These are phyloP conservation scores for Camelus dromedarius DNA, from an alignment of 2,113 vertebrate genomes.

Conservation along the genomic window DNA sequence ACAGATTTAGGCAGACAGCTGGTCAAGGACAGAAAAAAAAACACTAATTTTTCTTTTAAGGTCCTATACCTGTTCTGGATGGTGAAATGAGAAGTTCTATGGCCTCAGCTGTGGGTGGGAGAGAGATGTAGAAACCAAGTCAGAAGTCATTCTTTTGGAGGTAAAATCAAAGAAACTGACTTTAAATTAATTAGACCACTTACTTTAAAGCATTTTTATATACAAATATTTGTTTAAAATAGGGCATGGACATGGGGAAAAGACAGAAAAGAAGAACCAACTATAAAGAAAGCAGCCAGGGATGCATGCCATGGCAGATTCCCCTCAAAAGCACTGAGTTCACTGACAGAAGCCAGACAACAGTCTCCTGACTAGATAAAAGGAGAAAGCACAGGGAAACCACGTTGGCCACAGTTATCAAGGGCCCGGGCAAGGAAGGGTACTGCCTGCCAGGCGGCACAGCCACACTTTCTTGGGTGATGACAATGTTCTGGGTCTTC, in stretches of 20 bases:
- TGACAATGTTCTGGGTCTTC: not conserved
- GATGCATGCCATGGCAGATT: not conserved
- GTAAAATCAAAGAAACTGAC: conserved; percentile 46
- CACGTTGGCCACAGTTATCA: not conserved
- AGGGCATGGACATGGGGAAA: conserved; percentile 19
- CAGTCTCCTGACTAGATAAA: not conserved
- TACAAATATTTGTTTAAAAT: not conserved
- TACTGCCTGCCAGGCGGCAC: not conserved
- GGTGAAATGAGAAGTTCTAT: not conserved
- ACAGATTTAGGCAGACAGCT: not conserved
- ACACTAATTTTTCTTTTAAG: not conserved
- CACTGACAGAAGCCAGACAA: not conserved
- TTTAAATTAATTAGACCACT: conserved; percentile 3
- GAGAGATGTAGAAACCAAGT: not conserved
- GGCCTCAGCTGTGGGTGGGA: not conserved
- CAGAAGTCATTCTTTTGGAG: not conserved
- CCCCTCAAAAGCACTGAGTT: not conserved
- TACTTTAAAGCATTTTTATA: conserved; percentile 59
- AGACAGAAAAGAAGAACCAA: not conserved
- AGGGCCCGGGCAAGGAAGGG: not conserved
- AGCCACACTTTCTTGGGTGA: too few relatives aligned
- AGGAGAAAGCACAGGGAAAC: not conserved
- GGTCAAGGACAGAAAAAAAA: not conserved
- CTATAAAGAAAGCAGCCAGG: not conserved
- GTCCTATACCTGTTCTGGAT: not conserved